Evolutionary conservation across 2,797 vertebrate species (phyloP), one percentile per base, ranked within the genome.

Genomic region (Danionella dracula): DNA sequence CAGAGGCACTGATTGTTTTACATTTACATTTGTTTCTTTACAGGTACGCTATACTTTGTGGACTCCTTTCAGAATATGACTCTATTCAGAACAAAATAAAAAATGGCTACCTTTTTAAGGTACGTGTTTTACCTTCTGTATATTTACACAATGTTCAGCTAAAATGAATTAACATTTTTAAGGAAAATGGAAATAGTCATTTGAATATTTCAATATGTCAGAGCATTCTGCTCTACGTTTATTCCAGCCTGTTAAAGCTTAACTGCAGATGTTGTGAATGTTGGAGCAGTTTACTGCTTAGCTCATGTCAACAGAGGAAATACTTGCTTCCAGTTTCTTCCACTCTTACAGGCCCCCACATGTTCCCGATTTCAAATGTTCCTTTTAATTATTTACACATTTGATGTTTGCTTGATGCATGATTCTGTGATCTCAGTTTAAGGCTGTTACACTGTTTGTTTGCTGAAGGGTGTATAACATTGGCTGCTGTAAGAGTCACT

Each of bases 11-110:
- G n/a, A n/a, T n/a, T n/a, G n/a, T n/a, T n/a, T n/a, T n/a, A n/a
- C n/a, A n/a, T n/a, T n/a, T n/a, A n/a, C n/a, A n/a, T n/a, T n/a
- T n/a, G n/a, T n/a, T n/a, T n/a, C 62, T 83, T 79, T 76, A 51
- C 83, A 99, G 97, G 96, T 97, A 93, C 79, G 96, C 95, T 66
- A 86, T 97, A 84, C 89, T 97, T 79, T 99, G 96, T 85, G 97
- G 97, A 68, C 88, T 93, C 46, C 86, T 96, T 83, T 92, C 96
- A 40, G 93, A 97, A 60, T 95, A 93, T 73, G 96, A 96, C 76
- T 94, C 89, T 11, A 73, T 97, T 72, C 97, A 97, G 81, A 95
- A 96, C 87, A 99, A 91, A 90, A 93, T 99, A 80, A 97, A 90
- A 87, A 94, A 93, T 64, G 97, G 95, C 67, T 91, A 94, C 80